Evolutionary conservation across 2,797 vertebrate species (phyloP), one percentile per base, ranked within the genome.

Genomic region (Oceanodroma leucorhoa): DNA sequence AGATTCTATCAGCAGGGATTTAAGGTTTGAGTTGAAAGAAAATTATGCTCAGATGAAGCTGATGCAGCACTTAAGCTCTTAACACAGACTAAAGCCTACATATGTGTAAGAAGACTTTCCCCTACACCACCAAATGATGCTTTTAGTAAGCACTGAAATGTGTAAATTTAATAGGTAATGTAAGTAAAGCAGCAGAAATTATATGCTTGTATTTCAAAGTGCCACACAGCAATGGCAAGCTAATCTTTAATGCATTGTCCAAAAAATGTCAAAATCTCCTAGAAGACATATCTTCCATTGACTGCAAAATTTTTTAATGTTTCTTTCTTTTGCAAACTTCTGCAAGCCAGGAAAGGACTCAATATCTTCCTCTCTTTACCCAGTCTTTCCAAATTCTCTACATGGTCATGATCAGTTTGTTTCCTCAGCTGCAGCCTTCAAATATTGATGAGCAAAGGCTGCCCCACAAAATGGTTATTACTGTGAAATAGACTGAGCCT

Each of bases 11-110:
- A 93, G 60, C 57, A 80, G 57, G 77, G 67, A 92, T 93, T 93
- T 92, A 87, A 83, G 71, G 46, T 64, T 77, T 73, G 22, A 15
- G 34, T 95, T 95, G 88, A 94, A 94, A 93, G 55, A 87, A 90
- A 95, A 92, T 92, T 79, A 83, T 61, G 64, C 32, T 90, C 53
- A 73, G 20, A 93, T 82, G 87, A 94, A 90, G 48, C 21, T 80
- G 67, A 80, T 36, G 34, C 32, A 79, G 60, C 83, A 61, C 43
- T 84, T 79, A 88, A 65, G 20, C 38, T 93, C 41, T 83, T 85
- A 95, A 36, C 46, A 60, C 20, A 76, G 60, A 40, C 34, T 64
- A 83, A 62, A 91, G 18, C 30, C n/a, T 78, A 43, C 53, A 46
- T n/a, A 43, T 24, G 14, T 73, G n/a, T 45, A 62, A 87, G 79